A percentile compares a stretch with the other conserved stretches of the same genome.
These are phyloP conservation scores for Tapera naevia DNA, from an alignment of 2,797 vertebrate species.

Conservation along the genomic window DNA sequence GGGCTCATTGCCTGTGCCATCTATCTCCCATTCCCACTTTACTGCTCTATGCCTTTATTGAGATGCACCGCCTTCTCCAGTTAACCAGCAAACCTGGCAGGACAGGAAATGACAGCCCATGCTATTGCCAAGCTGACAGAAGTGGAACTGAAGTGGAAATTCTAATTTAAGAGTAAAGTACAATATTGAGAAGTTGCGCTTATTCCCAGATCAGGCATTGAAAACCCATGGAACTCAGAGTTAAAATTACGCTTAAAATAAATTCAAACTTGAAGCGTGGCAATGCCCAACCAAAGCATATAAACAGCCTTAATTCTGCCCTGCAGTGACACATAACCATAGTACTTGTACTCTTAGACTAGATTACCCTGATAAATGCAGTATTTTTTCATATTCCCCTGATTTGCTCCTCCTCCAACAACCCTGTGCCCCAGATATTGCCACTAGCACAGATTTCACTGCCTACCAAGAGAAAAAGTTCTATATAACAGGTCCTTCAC, in stretches of 20 bases:
- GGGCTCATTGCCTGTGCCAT: neutral
- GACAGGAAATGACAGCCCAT: conserved; percentile 28
- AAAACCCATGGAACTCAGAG: conserved; percentile 29
- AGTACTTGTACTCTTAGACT: conserved; percentile 32
- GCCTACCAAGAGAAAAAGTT: neutral
- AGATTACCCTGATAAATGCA: conserved; percentile 24
- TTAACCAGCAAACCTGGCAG: neutral
- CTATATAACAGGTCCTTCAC: neutral
- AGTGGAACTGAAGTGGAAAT: neutral
- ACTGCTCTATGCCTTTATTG: neutral
- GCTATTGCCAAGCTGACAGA: conserved; percentile 1
- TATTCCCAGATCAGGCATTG: conserved; percentile 2
- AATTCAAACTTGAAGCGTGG: conserved; percentile 41
- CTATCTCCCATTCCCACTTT: neutral
- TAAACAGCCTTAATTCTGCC: conserved; percentile 39
- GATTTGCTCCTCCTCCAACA: neutral
- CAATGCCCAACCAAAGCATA: conserved; percentile 24
- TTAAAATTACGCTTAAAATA: conserved; percentile 48
- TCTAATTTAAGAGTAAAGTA: conserved; percentile 9
- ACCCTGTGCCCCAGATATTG: neutral
- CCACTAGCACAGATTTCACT: conserved; percentile 7
- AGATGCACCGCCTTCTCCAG: neutral
- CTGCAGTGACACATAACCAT: conserved; percentile 28
- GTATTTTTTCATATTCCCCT: neutral
- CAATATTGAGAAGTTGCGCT: neutral